These are phyloP conservation scores for Poicephalus gulielmi DNA, from an alignment of 2,113 vertebrate genomes.

Conservation along the genomic window DNA sequence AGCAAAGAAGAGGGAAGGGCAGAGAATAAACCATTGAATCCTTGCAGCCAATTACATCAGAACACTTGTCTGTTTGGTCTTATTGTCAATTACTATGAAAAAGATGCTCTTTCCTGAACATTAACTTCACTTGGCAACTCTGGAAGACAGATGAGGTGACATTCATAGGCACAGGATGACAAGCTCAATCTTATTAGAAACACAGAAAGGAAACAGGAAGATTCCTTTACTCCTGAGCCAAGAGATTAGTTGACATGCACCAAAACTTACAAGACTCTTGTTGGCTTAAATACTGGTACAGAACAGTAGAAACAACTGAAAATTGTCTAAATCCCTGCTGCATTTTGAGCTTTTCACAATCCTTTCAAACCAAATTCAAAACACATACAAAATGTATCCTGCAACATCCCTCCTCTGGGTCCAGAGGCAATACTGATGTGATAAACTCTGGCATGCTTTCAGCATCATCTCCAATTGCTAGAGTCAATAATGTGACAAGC, in stretches of 20 bases:
- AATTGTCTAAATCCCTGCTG: background rate
- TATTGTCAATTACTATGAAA: background rate
- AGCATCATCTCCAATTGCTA: background rate
- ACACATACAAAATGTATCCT: background rate
- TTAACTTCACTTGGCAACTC: background rate
- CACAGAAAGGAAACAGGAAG: conserved; percentile 10
- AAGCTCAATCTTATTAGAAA: background rate
- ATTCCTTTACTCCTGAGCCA: conserved; percentile 22
- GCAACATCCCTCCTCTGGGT: background rate
- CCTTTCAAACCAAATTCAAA: background rate
- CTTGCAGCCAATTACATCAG: background rate
- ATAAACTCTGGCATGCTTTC: background rate
- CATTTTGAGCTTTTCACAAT: background rate
- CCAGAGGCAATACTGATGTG: background rate
- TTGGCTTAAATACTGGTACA: background rate
- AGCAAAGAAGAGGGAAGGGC: background rate
- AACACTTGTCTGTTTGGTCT: background rate
- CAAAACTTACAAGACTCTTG: background rate
- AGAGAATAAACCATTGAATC: background rate
- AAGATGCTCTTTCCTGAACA: background rate
- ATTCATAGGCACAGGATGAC: background rate
- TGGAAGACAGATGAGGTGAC: background rate
- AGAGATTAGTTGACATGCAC: background rate
- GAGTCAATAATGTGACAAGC: background rate
- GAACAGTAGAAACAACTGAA: background rate